Evolutionary conservation across 1,140 invertebrate species (phyloP).

Genomic region (Lethocerus indicus): DNA sequence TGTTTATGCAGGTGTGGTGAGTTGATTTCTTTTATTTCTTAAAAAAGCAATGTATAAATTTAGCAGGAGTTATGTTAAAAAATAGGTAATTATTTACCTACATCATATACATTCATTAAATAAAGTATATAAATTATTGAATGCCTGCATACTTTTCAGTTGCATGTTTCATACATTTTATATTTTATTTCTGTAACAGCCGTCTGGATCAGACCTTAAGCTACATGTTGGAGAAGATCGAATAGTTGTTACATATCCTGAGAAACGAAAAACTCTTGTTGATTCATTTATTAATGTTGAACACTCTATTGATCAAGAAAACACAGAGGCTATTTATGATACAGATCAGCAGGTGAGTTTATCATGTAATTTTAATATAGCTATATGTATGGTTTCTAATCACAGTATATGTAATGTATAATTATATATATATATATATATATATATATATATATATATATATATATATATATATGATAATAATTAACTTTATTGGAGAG

Average conservation of each 20-base stretch:
- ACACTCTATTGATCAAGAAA: too few species aligned
- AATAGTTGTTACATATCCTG: slow-evolving; percentile 26
- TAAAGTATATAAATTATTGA: slow-evolving; percentile 8
- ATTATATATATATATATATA: too few species aligned
- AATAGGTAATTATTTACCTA: neutral
- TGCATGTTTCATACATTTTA: slow-evolving; percentile 8
- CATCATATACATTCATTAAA: neutral
- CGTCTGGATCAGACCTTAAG: slow-evolving; percentile 36
- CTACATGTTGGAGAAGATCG: slow-evolving; percentile 54
- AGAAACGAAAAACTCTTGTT: neutral
- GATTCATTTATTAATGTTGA: slow-evolving; percentile 3
- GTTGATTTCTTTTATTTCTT: neutral
- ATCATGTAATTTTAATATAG: too few species aligned
- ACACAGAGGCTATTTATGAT: too few species aligned
- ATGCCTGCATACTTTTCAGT: neutral
- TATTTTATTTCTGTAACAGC: slow-evolving; percentile 28
- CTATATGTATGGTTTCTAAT: too few species aligned
- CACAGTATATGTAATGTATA: too few species aligned
- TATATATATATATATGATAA: too few species aligned
- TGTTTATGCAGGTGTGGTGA: neutral
- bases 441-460: too few species aligned
- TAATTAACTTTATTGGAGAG: too few species aligned
- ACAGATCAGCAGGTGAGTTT: too few species aligned
- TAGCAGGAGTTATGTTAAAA: neutral
- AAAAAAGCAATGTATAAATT: neutral